Evolutionary conservation across 1,140 invertebrate genomes (phyloP).

Genomic region (Telenomus remus): DNA sequence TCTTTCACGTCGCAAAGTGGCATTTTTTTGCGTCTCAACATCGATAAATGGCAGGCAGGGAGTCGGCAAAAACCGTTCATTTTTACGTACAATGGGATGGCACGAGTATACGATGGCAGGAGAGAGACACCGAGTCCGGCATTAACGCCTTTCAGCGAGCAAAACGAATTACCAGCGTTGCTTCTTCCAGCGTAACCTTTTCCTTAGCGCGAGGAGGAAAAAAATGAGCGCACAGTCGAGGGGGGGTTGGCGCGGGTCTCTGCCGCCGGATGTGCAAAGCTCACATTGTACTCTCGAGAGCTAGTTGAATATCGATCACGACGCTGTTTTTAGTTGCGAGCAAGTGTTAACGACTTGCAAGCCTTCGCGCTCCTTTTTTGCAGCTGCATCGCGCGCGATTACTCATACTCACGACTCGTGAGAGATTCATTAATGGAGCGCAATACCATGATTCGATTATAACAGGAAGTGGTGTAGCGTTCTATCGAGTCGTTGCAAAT

Average conservation of each 20-base stretch:
- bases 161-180: slow-evolving; percentile 57
- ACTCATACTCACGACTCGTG: slow-evolving; percentile 13
- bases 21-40: slow-evolving; percentile 27
- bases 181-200: slow-evolving; percentile 48
- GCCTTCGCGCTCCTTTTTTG: slow-evolving; percentile 19
- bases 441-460: too few species aligned
- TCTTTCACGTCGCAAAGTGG: slow-evolving; percentile 42
- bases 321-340: slow-evolving; percentile 34
- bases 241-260: slow-evolving; percentile 6
- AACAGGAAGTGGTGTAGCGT: too few species aligned
- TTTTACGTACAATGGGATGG: slow-evolving; percentile 23
- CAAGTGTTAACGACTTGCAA: slow-evolving; percentile 31
- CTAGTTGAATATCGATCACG: slow-evolving; percentile 39
- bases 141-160: slow-evolving; percentile 57
- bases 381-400: slow-evolving; percentile 15
- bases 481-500: too few species aligned
- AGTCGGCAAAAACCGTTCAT: slow-evolving; percentile 45
- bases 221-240: slow-evolving; percentile 30
- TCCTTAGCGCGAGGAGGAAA: slow-evolving; percentile 40
- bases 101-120: slow-evolving; percentile 1
- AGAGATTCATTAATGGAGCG: background rate
- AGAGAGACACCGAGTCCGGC: slow-evolving; percentile 41
- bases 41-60: slow-evolving; percentile 50
- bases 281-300: slow-evolving; percentile 35
- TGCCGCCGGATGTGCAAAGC: slow-evolving; percentile 13